Conservation (phyloP, 1,140 invertebrate genomes). For the Colletes latitarsis region DNA sequence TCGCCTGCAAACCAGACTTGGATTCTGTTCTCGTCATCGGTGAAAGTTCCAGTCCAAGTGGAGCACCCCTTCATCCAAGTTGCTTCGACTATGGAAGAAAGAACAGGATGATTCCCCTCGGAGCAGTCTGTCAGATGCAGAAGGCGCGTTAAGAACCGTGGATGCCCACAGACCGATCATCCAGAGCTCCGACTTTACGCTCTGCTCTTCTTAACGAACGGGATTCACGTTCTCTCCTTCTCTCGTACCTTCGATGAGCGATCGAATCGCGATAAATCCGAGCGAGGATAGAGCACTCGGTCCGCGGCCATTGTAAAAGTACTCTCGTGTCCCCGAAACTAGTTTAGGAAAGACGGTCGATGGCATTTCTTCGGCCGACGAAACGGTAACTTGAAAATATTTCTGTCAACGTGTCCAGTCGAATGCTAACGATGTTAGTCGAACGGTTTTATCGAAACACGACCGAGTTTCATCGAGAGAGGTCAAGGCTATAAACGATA, state of each 20-base stretch:
- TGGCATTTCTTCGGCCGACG: no score
- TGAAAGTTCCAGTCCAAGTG: slow-evolving; percentile 5
- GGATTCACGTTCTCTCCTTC: slow-evolving; percentile 23
- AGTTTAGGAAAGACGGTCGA: no score
- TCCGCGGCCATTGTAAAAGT: no score
- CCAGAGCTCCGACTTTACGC: background rate
- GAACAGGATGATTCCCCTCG: slow-evolving; percentile 5
- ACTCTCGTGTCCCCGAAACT: no score
- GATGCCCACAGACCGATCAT: background rate
- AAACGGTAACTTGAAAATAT: no score
- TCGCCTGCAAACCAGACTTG: background rate
- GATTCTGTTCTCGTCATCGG: background rate
- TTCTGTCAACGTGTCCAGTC: no score
- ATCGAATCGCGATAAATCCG: slow-evolving; percentile 49
- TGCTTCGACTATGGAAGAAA: background rate
- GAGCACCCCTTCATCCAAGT: background rate
- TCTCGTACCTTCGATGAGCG: slow-evolving; percentile 29
- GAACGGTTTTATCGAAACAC: background rate
- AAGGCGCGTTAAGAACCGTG: slow-evolving; percentile 24
- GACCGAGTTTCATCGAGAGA: background rate
- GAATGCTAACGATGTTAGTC: no score
- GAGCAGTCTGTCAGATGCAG: slow-evolving; percentile 33
- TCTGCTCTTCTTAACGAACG: slow-evolving; percentile 29
- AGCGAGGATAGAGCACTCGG: background rate
- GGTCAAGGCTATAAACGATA: slow-evolving; percentile 46